Evolutionary conservation across 2,797 vertebrate species (phyloP).

Genomic region (Poeciliopsis turneri): DNA sequence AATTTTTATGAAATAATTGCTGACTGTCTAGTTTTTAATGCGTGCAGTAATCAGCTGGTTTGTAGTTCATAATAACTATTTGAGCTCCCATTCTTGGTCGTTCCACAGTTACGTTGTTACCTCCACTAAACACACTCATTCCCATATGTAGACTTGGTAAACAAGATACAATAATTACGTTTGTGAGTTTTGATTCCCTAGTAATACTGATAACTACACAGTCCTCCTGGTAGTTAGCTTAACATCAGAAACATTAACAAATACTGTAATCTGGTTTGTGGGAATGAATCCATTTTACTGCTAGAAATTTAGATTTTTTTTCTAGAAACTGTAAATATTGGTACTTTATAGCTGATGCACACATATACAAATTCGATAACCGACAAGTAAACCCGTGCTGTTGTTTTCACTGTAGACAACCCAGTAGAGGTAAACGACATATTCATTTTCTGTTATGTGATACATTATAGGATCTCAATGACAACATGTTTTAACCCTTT

Average conservation of each 20-base stretch:
- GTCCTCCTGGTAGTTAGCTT: not conserved
- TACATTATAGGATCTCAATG: constrained; percentile 20
- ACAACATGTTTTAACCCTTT: not conserved
- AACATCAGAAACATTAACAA: not conserved
- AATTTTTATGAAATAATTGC: not conserved
- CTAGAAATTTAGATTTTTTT: not conserved
- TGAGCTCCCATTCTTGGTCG: not conserved
- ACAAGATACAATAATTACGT: not conserved
- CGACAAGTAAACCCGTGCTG: not conserved
- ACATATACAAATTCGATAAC: not conserved
- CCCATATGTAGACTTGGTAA: not conserved
- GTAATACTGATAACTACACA: not conserved
- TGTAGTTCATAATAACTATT: not conserved
- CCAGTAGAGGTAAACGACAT: not conserved
- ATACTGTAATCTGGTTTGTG: not conserved
- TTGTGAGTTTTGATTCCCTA: not conserved
- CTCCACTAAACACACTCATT: not conserved
- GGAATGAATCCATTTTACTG: not conserved
- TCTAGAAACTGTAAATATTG: not conserved
- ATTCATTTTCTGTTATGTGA: constrained; percentile 4
- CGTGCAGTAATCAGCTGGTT: not conserved
- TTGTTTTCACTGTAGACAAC: not conserved
- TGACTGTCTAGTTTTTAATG: not conserved
- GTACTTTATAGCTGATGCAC: not conserved
- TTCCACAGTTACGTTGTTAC: not conserved